phyloP scores from a whole-genome alignment of 2,113 vertebrate genomes.

The Cochlearius cochlearius region DNA sequence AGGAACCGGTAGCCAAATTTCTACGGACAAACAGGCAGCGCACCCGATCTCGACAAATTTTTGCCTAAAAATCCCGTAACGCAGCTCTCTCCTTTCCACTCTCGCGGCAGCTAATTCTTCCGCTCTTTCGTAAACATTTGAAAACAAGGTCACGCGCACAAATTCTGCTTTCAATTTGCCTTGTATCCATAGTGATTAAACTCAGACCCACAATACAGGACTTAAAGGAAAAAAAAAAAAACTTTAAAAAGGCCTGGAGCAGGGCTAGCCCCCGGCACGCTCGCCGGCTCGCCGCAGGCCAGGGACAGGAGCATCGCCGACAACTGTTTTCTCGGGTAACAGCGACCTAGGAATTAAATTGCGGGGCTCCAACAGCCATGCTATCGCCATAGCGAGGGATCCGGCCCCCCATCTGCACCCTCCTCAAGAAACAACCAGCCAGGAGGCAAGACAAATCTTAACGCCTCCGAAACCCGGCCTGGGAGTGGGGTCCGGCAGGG shows the following conservation, averaged over 20 bases:
- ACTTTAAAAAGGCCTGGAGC: not conserved
- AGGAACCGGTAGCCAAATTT: not conserved
- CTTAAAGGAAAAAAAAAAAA: not conserved
- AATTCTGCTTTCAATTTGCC: constrained; percentile 67
- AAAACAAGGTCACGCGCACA: constrained; percentile 57
- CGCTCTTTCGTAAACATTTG: constrained; percentile 41
- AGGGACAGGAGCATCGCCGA: not conserved
- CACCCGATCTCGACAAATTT: not conserved
- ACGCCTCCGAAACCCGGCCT: fast-evolving
- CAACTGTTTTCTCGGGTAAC: not conserved
- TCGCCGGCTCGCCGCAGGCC: not conserved
- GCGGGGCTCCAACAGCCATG: fast-evolving
- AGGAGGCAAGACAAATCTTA: not conserved
- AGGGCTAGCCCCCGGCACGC: not conserved
- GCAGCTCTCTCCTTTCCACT: not conserved
- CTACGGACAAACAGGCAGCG: fast-evolving
- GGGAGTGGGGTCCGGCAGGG: not conserved
- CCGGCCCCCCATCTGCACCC: not conserved
- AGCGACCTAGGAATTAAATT: not conserved
- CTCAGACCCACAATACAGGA: constrained; percentile 24
- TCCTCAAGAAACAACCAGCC: not conserved
- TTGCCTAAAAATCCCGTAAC: not conserved
- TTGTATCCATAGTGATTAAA: constrained; percentile 67
- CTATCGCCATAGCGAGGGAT: fast-evolving
- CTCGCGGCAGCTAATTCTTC: constrained; percentile 27